A percentile compares a stretch with the other conserved stretches of the same genome.
phyloP scores from a whole-genome alignment of 2,888 invertebrate genomes.

The Achlya flavicornis region DNA sequence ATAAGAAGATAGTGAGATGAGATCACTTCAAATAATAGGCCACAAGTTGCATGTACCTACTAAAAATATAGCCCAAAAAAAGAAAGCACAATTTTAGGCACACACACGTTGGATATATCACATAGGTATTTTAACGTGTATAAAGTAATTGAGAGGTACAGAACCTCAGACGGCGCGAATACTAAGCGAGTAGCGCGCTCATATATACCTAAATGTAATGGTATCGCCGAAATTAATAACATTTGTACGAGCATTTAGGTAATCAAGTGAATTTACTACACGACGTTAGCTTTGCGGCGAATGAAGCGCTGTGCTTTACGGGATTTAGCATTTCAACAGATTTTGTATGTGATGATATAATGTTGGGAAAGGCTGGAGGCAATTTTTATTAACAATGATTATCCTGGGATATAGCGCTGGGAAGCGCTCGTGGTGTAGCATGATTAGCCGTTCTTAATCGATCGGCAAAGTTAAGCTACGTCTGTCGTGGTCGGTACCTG shows the following conservation, averaged over 20 bases:
- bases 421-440: no score
- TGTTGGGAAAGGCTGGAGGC: no score
- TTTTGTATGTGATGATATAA: background rate
- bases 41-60: no score
- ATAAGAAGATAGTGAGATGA: no score
- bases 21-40: no score
- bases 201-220: conserved; percentile 17
- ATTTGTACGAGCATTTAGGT: background rate
- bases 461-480: no score
- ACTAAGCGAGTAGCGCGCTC: conserved; percentile 33
- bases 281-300: background rate
- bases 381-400: no score
- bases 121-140: conserved; percentile 45
- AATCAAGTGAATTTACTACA: background rate
- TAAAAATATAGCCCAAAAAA: no score
- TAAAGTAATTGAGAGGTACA: conserved; percentile 48
- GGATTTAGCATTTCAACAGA: background rate
- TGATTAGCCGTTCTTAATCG: no score
- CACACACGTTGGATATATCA: conserved; percentile 43
- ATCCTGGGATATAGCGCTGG: no score
- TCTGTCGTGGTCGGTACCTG: no score
- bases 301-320: background rate
- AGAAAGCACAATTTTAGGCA: background rate
- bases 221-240: conserved; percentile 25
- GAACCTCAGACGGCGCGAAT: conserved; percentile 35